Conservation (phyloP, 1,140 invertebrate genomes). For the Pentalonia nigronervosa region DNA sequence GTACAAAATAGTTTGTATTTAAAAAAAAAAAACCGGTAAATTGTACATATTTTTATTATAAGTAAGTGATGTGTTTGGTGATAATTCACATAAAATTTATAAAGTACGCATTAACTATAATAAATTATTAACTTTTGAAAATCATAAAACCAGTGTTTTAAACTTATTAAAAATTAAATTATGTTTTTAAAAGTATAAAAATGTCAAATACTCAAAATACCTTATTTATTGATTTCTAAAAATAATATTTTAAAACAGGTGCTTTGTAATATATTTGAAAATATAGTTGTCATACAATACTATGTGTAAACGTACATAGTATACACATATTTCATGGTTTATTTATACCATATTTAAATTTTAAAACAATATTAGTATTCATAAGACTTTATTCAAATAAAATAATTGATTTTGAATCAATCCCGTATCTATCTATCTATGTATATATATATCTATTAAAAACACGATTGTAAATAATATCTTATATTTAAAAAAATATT, state of each 20-base stretch:
- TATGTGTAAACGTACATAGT: too few species aligned
- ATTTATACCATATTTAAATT: neutral
- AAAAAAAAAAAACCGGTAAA: neutral
- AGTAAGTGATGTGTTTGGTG: neutral
- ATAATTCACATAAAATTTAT: neutral
- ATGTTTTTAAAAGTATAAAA: neutral
- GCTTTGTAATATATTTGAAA: neutral
- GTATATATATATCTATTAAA: too few species aligned
- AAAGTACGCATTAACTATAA: neutral
- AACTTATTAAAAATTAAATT: neutral
- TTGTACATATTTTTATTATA: neutral
- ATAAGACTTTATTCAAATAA: neutral
- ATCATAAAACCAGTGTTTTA: neutral
- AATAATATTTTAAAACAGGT: neutral
- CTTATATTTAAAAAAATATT: neutral
- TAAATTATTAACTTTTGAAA: neutral
- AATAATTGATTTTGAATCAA: neutral
- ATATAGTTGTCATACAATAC: neutral
- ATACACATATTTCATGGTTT: neutral
- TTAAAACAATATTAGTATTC: neutral
- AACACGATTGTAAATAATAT: too few species aligned
- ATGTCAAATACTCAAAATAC: neutral
- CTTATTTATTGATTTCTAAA: neutral
- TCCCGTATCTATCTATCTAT: too few species aligned
- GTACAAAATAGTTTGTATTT: neutral